Evolutionary conservation across 2,797 vertebrate genomes (phyloP).

Genomic region (Aplochiton taeniatus): DNA sequence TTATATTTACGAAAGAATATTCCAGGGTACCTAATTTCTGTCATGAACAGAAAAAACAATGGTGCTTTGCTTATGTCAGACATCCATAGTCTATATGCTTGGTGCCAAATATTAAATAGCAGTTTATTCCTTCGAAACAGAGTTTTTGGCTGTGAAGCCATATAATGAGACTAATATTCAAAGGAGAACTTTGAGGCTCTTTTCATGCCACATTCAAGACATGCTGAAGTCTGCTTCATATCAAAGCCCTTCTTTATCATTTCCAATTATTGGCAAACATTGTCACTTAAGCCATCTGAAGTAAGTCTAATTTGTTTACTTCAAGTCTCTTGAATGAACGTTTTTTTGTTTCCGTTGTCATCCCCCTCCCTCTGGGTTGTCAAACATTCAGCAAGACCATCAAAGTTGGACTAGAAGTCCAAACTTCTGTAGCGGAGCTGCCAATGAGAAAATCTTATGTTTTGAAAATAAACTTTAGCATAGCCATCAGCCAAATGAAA

Average conservation of each 20-base stretch:
- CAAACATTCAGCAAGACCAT: conserved; percentile 19
- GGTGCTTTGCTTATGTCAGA: conserved; percentile 68
- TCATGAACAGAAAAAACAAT: conserved; percentile 57
- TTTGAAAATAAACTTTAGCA: no score
- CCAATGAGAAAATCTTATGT: no score
- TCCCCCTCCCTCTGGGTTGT: conserved; percentile 36
- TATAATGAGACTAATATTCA: conserved; percentile 68
- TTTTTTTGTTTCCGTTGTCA: conserved; percentile 56
- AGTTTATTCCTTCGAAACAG: conserved; percentile 77
- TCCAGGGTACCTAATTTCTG: conserved; percentile 61
- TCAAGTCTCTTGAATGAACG: conserved; percentile 48
- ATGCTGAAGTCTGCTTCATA: conserved; percentile 47
- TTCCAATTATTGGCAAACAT: conserved; percentile 65
- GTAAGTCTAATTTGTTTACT: conserved; percentile 67
- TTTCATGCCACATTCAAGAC: conserved; percentile 43
- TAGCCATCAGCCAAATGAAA: no score
- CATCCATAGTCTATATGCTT: conserved; percentile 63
- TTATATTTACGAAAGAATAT: conserved; percentile 75
- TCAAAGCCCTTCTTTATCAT: conserved; percentile 63
- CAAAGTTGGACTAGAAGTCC: conserved; percentile 38
- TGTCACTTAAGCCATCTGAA: conserved; percentile 63
- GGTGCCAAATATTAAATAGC: conserved; percentile 70
- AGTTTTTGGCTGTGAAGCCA: conserved; percentile 63
- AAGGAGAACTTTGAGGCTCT: conserved; percentile 45
- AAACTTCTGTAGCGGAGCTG: conserved; percentile 30